phyloP scores from a whole-genome alignment of 2,797 vertebrate species.

The Melanogrammus aeglefinus region DNA sequence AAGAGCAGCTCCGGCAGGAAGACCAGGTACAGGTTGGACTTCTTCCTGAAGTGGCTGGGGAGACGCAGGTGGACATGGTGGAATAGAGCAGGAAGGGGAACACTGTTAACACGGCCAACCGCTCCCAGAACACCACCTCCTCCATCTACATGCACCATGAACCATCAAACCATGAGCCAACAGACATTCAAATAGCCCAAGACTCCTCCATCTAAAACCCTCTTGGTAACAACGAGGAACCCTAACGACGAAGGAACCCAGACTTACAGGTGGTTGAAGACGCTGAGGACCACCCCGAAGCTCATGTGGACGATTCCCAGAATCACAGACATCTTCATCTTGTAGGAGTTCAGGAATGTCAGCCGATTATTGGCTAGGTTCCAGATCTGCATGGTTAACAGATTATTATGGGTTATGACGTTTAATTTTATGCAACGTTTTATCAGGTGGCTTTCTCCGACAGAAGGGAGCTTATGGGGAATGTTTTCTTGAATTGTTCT shows the following conservation, averaged over 20 bases:
- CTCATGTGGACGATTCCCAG: conserved; percentile 92
- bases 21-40: conserved; percentile 84
- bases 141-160: too few relatives aligned
- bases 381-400: conserved; percentile 83
- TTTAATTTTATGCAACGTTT: background rate
- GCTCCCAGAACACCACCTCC: too few relatives aligned
- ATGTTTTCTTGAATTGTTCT: background rate
- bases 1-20: conserved; percentile 93
- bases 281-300: conserved; percentile 87
- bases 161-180: too few relatives aligned
- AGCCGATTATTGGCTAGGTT: conserved; percentile 92
- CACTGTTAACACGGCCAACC: background rate
- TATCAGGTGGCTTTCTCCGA: background rate
- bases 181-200: background rate
- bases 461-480: too few relatives aligned
- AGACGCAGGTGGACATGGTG: background rate
- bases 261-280: conserved; percentile 92
- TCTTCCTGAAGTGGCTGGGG: conserved; percentile 88
- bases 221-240: background rate
- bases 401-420: conserved; percentile 1
- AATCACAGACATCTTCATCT: conserved; percentile 99
- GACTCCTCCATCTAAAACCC: background rate
- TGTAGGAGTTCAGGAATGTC: conserved; percentile 96
- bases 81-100: background rate
- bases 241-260: background rate